phyloP scores from a whole-genome alignment of 2,888 invertebrate genomes.

The Parnassius orleans region DNA sequence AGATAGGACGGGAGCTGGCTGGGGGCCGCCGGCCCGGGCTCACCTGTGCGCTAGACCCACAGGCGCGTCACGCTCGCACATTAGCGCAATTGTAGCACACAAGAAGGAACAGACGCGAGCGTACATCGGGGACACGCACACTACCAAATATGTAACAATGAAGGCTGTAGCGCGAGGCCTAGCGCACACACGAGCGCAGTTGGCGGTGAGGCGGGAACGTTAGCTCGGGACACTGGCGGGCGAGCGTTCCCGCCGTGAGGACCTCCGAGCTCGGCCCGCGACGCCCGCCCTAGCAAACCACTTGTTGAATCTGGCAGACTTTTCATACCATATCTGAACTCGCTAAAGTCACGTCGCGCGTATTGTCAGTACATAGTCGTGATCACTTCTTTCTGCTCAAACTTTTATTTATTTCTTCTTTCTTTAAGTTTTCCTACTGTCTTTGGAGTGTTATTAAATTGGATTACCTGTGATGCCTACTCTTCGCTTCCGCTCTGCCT shows the following conservation, averaged over 20 bases:
- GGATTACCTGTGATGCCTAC: conserved; percentile 66
- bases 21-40: conserved; percentile 74
- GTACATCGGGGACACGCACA: conserved; percentile 27
- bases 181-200: conserved; percentile 33
- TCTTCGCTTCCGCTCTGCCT: conserved; percentile 62
- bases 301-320: conserved; percentile 72
- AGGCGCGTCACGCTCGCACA: conserved; percentile 65
- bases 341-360: conserved; percentile 55
- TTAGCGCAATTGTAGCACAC: conserved; percentile 32
- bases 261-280: conserved; percentile 51
- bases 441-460: conserved; percentile 32
- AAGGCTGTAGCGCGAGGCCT: conserved; percentile 40
- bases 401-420: conserved; percentile 31
- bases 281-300: conserved; percentile 65
- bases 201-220: conserved; percentile 39
- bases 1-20: conserved; percentile 50
- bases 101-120: background rate
- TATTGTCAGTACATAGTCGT: conserved; percentile 37
- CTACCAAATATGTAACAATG: conserved; percentile 35
- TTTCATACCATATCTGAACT: conserved; percentile 52
- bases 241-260: conserved; percentile 73
- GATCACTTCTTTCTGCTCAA: conserved; percentile 37
- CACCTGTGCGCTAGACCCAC: conserved; percentile 67
- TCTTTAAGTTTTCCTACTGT: conserved; percentile 31
- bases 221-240: conserved; percentile 68